Evolutionary conservation across 2,113 vertebrate genomes (phyloP).

Genomic region (Lophius piscatorius): DNA sequence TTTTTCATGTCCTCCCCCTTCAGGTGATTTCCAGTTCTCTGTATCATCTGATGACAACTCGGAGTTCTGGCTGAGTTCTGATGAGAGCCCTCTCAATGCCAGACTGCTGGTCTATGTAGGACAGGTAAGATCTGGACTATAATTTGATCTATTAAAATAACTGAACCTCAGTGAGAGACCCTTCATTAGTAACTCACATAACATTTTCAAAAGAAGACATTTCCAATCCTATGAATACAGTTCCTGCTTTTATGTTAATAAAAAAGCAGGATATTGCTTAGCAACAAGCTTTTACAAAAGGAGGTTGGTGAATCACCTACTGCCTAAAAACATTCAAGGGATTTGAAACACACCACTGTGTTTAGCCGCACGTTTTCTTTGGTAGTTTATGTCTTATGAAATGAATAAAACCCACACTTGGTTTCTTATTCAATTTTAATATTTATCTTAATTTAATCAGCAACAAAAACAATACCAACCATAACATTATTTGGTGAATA

Average conservation of each 20-base stretch:
- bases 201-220: background rate
- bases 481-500: too few species aligned
- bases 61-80: constrained; percentile 94
- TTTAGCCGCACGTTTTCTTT: too few species aligned
- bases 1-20: constrained; percentile 25
- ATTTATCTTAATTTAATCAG: too few species aligned
- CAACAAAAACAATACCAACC: too few species aligned
- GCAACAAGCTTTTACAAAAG: constrained; percentile 37
- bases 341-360: too few species aligned
- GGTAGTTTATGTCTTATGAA: too few species aligned
- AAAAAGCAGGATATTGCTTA: constrained; percentile 41
- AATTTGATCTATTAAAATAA: constrained; percentile 12
- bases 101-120: constrained; percentile 91
- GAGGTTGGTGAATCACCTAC: constrained; percentile 10
- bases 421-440: too few species aligned
- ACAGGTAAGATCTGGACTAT: constrained; percentile 79
- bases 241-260: constrained; percentile 18
- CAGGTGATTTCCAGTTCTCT: constrained; percentile 97
- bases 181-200: constrained; percentile 3
- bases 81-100: constrained; percentile 89
- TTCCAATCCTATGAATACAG: constrained; percentile 6
- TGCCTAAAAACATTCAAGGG: constrained; percentile 3
- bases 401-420: too few species aligned
- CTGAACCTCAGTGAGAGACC: background rate
- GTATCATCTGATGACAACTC: constrained; percentile 98